Conservation (phyloP, 23 tunicate genomes). For the Styela plicata region DNA sequence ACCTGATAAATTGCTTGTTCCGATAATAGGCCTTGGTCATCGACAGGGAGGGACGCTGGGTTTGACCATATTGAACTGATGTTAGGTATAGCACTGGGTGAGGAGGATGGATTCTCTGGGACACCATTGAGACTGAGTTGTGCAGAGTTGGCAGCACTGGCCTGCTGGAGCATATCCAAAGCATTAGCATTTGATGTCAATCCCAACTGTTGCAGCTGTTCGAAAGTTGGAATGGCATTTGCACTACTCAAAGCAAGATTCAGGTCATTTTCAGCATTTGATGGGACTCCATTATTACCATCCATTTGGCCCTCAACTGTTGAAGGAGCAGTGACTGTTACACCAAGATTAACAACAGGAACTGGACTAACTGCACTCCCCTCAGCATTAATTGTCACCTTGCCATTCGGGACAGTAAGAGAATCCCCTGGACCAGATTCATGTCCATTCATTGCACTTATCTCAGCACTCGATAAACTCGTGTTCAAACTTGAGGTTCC, state of each 20-base stretch:
- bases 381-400: not conserved
- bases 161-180: not conserved
- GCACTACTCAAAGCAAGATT: not conserved
- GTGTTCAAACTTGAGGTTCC: slow-evolving; percentile 31
- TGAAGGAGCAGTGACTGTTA: slow-evolving; percentile 14
- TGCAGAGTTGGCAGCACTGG: not conserved
- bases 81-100: slow-evolving; percentile 2
- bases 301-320: not conserved
- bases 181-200: slow-evolving; percentile 5
- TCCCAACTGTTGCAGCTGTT: not conserved
- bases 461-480: slow-evolving; percentile 15
- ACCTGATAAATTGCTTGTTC: slow-evolving; percentile 64
- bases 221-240: not conserved
- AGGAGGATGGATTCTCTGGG: slow-evolving; percentile 11
- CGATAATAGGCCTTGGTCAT: not conserved
- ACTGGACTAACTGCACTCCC: slow-evolving; percentile 30
- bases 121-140: slow-evolving; percentile 11
- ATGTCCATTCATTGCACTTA: slow-evolving; percentile 15
- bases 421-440: slow-evolving; percentile 14
- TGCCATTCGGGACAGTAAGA: not conserved
- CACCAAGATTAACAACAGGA: slow-evolving; percentile 23
- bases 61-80: slow-evolving; percentile 33
- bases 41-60: not conserved
- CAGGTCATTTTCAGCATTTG: not conserved
- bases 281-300: not conserved